phyloP scores from a whole-genome alignment of 2,113 vertebrate species.

The Anhinga anhinga region DNA sequence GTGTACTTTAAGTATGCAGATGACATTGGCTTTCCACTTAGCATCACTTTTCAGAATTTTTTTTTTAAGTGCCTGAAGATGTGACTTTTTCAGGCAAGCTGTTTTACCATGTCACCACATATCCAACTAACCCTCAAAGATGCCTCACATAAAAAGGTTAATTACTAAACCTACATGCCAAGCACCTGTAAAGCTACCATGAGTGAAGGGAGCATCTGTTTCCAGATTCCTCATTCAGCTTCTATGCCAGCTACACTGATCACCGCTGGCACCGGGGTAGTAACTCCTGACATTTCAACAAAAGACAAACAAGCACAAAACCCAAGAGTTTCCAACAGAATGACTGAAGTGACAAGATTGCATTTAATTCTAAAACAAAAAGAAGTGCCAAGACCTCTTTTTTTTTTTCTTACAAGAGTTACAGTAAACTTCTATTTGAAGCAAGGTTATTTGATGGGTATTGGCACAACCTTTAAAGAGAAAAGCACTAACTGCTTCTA shows the following conservation, averaged over 20 bases:
- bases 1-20: neutral
- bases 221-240: neutral
- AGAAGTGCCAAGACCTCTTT: neutral
- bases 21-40: neutral
- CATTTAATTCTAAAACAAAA: neutral
- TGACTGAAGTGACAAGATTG: neutral
- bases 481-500: neutral
- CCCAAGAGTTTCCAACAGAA: neutral
- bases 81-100: neutral
- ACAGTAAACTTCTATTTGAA: neutral
- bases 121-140: neutral
- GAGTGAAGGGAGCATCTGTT: constrained; percentile 1
- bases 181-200: neutral
- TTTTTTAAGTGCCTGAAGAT: neutral
- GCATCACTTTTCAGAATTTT: neutral
- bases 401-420: too few species aligned
- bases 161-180: neutral
- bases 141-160: neutral
- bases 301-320: neutral
- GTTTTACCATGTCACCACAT: neutral
- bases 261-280: neutral
- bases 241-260: neutral
- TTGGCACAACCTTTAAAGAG: neutral
- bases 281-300: neutral
- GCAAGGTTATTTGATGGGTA: neutral